Evolutionary conservation across 2,888 invertebrate species (phyloP).

Genomic region (Epistrophella euchroma): DNA sequence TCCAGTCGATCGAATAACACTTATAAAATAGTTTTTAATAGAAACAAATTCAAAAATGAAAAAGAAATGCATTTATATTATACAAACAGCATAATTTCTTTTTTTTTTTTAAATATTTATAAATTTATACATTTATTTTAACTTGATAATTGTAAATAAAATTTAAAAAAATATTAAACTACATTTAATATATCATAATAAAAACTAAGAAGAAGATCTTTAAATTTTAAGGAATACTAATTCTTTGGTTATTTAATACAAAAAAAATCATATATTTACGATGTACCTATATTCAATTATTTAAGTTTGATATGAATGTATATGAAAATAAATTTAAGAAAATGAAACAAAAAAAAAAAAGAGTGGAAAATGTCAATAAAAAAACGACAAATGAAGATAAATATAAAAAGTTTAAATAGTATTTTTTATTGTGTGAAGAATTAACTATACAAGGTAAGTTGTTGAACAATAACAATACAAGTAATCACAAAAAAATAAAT

Average conservation of each 20-base stretch:
- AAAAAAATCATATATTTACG: slow-evolving; percentile 31
- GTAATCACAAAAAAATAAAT: too few relatives aligned
- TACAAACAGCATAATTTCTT: neutral
- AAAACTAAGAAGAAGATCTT: neutral
- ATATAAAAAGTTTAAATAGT: neutral
- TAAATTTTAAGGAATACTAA: slow-evolving; percentile 13
- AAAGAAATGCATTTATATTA: slow-evolving; percentile 31
- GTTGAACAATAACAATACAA: too few relatives aligned
- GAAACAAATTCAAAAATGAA: too few relatives aligned
- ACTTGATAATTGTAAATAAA: slow-evolving; percentile 32
- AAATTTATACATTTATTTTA: neutral
- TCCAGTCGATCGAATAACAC: neutral
- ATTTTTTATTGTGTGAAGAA: neutral
- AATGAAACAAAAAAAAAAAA: slow-evolving; percentile 5
- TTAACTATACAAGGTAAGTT: neutral
- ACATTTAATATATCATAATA: neutral
- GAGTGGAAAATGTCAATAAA: slow-evolving; percentile 53
- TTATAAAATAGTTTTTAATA: neutral
- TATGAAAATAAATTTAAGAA: slow-evolving; percentile 35
- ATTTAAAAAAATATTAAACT: neutral
- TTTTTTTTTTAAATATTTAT: slow-evolving; percentile 17
- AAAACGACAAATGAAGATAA: slow-evolving; percentile 4
- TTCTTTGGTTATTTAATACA: slow-evolving; percentile 3
- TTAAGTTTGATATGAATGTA: slow-evolving; percentile 52
- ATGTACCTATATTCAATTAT: slow-evolving; percentile 28